phyloP scores from a whole-genome alignment of 2,888 invertebrate species.

The Pyralis farinalis region DNA sequence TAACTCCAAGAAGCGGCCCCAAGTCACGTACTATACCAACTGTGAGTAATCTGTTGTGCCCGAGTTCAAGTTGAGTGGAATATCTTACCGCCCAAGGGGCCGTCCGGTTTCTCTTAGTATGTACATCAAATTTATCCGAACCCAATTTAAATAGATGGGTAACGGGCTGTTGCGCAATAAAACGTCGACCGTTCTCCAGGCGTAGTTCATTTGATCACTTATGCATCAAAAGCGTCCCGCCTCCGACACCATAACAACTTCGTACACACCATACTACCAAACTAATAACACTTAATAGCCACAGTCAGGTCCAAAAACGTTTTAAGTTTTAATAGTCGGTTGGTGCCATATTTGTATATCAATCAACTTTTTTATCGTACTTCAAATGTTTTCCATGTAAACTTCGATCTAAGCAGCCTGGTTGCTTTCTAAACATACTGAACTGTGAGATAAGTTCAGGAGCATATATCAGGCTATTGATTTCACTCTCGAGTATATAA shows the following conservation, averaged over 20 bases:
- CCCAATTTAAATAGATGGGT: constrained; percentile 71
- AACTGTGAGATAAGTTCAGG: no score
- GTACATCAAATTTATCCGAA: constrained; percentile 58
- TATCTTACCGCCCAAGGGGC: constrained; percentile 37
- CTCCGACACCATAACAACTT: constrained; percentile 31
- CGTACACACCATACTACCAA: constrained; percentile 36
- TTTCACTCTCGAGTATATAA: no score
- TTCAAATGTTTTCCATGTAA: constrained; percentile 1
- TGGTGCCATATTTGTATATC: constrained; percentile 36
- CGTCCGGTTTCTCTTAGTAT: constrained; percentile 26
- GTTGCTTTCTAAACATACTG: not conserved
- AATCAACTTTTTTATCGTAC: constrained; percentile 30
- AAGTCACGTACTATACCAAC: constrained; percentile 41
- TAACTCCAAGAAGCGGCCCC: constrained; percentile 42
- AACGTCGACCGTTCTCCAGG: constrained; percentile 56
- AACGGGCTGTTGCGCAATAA: constrained; percentile 72
- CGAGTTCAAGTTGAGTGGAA: constrained; percentile 28
- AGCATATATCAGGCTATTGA: no score
- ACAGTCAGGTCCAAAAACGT: constrained; percentile 48
- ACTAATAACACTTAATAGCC: constrained; percentile 51
- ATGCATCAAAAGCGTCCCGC: constrained; percentile 68
- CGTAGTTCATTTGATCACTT: constrained; percentile 65
- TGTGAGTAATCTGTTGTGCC: constrained; percentile 45
- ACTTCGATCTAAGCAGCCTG: constrained; percentile 1
- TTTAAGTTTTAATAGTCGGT: constrained; percentile 41